Percentiles rank a stretch among this genome's conserved stretches.
phyloP scores from a whole-genome alignment of 2,888 invertebrate species.

The Cryptocephalus moraei region DNA sequence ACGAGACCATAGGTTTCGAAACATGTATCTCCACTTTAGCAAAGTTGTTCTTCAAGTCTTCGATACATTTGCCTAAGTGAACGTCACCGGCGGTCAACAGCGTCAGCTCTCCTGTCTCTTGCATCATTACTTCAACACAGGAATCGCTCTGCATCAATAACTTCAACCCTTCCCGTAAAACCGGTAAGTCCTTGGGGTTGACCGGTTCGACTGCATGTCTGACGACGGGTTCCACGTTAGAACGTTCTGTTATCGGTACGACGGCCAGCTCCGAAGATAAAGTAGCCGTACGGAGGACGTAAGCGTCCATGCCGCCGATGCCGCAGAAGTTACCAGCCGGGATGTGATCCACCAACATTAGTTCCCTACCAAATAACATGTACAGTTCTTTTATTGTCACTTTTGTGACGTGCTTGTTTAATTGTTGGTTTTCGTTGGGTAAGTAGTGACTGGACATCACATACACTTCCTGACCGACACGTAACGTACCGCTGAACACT shows the following conservation, averaged over 20 bases:
- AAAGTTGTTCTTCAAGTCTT: conserved; percentile 75
- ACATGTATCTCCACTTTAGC: conserved; percentile 80
- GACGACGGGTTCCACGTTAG: conserved; percentile 74
- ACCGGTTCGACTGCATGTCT: conserved; percentile 88
- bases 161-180: conserved; percentile 65
- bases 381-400: conserved; percentile 65
- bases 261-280: conserved; percentile 71
- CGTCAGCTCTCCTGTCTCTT: conserved; percentile 92
- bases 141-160: conserved; percentile 90
- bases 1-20: conserved; percentile 93
- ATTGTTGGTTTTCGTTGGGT: conserved; percentile 41
- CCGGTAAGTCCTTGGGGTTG: conserved; percentile 66
- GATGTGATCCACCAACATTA: conserved; percentile 67
- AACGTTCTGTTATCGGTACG: conserved; percentile 78
- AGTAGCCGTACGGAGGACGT: conserved; percentile 83
- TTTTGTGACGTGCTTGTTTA: conserved; percentile 42
- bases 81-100: conserved; percentile 94
- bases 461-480: conserved; percentile 65
- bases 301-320: conserved; percentile 76
- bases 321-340: conserved; percentile 87
- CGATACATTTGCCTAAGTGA: conserved; percentile 90
- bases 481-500: conserved; percentile 80
- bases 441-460: conserved; percentile 84
- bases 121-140: conserved; percentile 79
- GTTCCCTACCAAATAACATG: conserved; percentile 86